Evolutionary conservation across 2,113 vertebrate genomes (phyloP).

Genomic region (Stegastes partitus): DNA sequence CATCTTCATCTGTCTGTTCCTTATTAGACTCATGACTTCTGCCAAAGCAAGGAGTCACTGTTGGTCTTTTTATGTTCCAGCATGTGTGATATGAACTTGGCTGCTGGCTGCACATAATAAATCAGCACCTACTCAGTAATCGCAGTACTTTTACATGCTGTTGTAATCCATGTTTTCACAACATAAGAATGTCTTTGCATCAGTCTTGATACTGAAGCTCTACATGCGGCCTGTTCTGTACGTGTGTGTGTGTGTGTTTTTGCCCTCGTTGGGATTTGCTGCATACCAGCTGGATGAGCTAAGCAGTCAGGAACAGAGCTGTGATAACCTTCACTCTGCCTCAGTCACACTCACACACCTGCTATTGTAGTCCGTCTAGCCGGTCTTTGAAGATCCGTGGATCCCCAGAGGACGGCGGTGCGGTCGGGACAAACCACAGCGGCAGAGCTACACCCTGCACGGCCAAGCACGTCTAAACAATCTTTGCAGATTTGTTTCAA

Average conservation of each 20-base stretch:
- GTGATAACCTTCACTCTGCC: slow-evolving; percentile 59
- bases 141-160: neutral
- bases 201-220: slow-evolving; percentile 4
- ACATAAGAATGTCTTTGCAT: slow-evolving; percentile 30
- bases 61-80: neutral
- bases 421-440: neutral
- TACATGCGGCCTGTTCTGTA: neutral
- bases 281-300: slow-evolving; percentile 69
- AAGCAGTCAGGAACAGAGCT: slow-evolving; percentile 48
- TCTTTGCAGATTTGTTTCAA: slow-evolving; percentile 15
- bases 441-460: too few relatives aligned
- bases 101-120: neutral
- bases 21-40: slow-evolving; percentile 33
- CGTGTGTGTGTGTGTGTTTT: slow-evolving; percentile 18
- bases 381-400: slow-evolving; percentile 31
- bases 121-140: neutral
- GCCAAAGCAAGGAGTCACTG: neutral
- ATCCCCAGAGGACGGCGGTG: too few relatives aligned
- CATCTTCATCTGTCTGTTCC: slow-evolving; percentile 24
- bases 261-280: slow-evolving; percentile 22
- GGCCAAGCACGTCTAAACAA: neutral
- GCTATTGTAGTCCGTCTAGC: neutral
- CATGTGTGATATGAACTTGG: slow-evolving; percentile 14
- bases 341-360: slow-evolving; percentile 18
- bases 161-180: slow-evolving; percentile 8